Base-by-base conservation (phyloP, 2,113 vertebrate species). In the Trematocara zebra region DNA sequence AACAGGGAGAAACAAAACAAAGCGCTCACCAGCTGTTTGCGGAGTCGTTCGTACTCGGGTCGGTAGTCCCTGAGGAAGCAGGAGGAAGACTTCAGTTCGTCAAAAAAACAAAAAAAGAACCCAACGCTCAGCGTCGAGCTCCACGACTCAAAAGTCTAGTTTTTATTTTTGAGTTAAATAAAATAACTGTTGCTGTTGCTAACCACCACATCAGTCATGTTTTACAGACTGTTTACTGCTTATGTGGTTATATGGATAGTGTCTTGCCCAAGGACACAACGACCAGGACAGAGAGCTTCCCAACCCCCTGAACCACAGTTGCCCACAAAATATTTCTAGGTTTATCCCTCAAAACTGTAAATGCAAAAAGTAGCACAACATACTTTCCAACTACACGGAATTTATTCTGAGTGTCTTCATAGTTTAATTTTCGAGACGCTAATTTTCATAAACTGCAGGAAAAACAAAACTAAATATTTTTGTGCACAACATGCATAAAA, bases 31-130 rank as follows among this genome's bases (percentile, higher is more conserved):
- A 99, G 89, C 56, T 97, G 95, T 89, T 91, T 96, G 59, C 95
- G 97, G 78, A 99, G 96, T 26, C 97, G 94, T 49, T 99, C 97
- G 5, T 99, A 99, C 74, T 99, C 98, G 2, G 99, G 98, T 6
- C 97, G 97, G 87, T 99, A 99, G 4, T 99, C 98, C 76, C 99
- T 99, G 91, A 35, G 78, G 54, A 79, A 59, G 28, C 5, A 79
- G 54, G 26, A 74, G 1, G n/a, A 80, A n/a, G 20, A 37, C 26
- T 52, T 83, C 11, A 23, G 76, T 12, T 18, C 1, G 7, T 35
- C 15, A n/a, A 40, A 40, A 11, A 40, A 18, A 2, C 3, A 20
- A 20, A 49, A 6, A 2, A 11, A 4, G 3, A 67, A 42, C 11
- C 11, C 64, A 15, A 26, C 1, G 12, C 40, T 44, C 40, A 26